Base-by-base conservation (phyloP, 2,888 invertebrate genomes). In the Synanthedon myopaeformis region DNA sequence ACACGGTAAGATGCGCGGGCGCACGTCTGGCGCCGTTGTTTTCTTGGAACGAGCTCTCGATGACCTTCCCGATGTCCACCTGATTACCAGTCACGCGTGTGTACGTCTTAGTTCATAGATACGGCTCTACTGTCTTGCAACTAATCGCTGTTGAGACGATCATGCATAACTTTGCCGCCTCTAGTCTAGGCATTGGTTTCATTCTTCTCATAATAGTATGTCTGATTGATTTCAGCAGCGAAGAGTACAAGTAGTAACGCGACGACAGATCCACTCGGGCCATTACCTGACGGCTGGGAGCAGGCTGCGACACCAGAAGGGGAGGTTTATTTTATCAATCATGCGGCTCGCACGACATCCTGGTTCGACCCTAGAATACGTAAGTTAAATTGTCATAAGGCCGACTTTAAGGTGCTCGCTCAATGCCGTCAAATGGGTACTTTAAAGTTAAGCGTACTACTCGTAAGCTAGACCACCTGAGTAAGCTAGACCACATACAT, bases 321-420 rank as follows among this genome's bases (percentile, higher is more conserved):
- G 67, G 95, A 95, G 85, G 90, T 93, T 69, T 95, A 95, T 89
- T 96, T 95, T 87, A 91, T 97, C 87, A 96, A 97, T 89, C 97
- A 97, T 87, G 92, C 94, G 80, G 94, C 95, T 64, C 93, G 96
- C 85, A 96, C 96, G 72, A 98, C 98, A 62, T 97, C 97, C 72
- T 98, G 98, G 98, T 97, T 96, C 89, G 97, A 98, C 89, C 98
- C 98, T 70, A 92, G 97, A 91, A 94, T 98, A 91, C 96, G 96
- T 96, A 92, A 94, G 96, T 93, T 72, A 60, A 57, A 57, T 51
- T 35, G 28, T 14, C 14, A 6, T 45, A 12, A 45, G 45, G 14
- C n/a, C 4, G 14, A 13, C 45, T 45, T 14, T 35, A 23, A 23
- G 23, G 23, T 5, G 23, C 5, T 23, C 23, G 23, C 5, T 23